These are phyloP conservation scores for Megaceryle torquata DNA, from an alignment of 2,113 vertebrate species.

Conservation along the genomic window DNA sequence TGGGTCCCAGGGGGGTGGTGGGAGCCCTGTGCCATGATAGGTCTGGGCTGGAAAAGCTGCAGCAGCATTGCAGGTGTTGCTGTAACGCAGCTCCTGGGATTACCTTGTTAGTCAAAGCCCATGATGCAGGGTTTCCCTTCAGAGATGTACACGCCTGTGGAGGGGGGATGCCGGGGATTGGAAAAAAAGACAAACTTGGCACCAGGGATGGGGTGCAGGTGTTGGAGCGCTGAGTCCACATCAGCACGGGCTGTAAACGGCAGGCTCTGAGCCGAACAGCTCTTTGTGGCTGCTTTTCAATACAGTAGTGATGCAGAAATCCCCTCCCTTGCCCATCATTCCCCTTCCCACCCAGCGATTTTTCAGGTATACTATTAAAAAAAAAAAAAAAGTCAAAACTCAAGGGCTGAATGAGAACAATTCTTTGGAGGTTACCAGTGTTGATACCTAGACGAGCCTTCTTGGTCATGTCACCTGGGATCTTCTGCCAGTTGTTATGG, in stretches of 20 bases:
- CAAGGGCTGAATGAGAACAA: background rate
- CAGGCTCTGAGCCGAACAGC: background rate
- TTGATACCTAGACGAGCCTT: background rate
- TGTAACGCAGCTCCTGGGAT: background rate
- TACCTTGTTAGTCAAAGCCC: background rate
- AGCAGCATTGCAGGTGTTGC: background rate
- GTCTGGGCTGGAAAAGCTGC: background rate
- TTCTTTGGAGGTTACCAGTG: background rate
- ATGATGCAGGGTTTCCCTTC: conserved; percentile 20
- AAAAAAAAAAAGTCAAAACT: background rate
- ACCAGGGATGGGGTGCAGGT: background rate
- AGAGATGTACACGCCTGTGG: background rate
- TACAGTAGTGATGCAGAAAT: accelerated
- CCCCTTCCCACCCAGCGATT: background rate
- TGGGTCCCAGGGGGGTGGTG: background rate
- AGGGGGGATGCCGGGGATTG: background rate
- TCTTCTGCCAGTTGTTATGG: background rate
- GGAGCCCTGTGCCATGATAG: background rate
- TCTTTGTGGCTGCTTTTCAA: background rate
- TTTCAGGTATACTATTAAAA: background rate
- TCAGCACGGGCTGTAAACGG: background rate
- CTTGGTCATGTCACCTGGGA: background rate
- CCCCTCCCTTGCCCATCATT: background rate
- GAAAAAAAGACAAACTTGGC: background rate
- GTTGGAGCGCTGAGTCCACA: background rate